A percentile compares a stretch with the other conserved stretches of the same genome.
phyloP scores from a whole-genome alignment of 2,888 invertebrate genomes.

The Parnassius glacialis region DNA sequence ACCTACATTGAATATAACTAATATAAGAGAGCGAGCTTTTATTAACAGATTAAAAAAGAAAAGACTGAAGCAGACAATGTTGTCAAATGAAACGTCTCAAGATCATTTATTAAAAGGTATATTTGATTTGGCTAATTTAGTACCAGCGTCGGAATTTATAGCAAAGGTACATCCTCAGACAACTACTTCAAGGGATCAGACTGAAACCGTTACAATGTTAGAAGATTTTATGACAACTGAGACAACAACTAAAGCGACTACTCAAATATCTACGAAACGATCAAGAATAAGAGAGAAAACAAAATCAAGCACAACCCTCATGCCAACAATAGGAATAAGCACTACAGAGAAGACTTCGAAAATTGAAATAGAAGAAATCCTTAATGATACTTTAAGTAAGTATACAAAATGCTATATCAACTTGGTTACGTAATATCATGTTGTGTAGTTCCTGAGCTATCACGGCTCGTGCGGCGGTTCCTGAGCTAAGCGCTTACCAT shows the following conservation, averaged over 20 bases:
- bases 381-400: slow-evolving; percentile 81
- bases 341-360: slow-evolving; percentile 74
- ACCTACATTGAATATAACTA: slow-evolving; percentile 46
- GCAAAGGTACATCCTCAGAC: slow-evolving; percentile 54
- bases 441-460: too few relatives aligned
- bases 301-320: slow-evolving; percentile 37
- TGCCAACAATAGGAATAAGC: slow-evolving; percentile 31
- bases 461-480: too few relatives aligned
- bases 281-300: slow-evolving; percentile 33
- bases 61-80: slow-evolving; percentile 57
- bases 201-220: slow-evolving; percentile 46
- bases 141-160: slow-evolving; percentile 69
- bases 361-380: slow-evolving; percentile 84
- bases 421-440: too few relatives aligned
- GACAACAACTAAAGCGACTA: slow-evolving; percentile 38
- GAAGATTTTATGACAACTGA: slow-evolving; percentile 56
- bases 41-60: slow-evolving; percentile 64
- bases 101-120: slow-evolving; percentile 57
- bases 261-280: slow-evolving; percentile 34
- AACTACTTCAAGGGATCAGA: slow-evolving; percentile 40
- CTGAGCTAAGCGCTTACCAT: too few relatives aligned
- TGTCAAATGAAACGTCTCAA: slow-evolving; percentile 60
- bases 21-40: slow-evolving; percentile 56
- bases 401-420: slow-evolving; percentile 12
- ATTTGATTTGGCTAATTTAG: slow-evolving; percentile 58